phyloP scores from a whole-genome alignment of 2,888 invertebrate genomes.

The Panopea generosa region DNA sequence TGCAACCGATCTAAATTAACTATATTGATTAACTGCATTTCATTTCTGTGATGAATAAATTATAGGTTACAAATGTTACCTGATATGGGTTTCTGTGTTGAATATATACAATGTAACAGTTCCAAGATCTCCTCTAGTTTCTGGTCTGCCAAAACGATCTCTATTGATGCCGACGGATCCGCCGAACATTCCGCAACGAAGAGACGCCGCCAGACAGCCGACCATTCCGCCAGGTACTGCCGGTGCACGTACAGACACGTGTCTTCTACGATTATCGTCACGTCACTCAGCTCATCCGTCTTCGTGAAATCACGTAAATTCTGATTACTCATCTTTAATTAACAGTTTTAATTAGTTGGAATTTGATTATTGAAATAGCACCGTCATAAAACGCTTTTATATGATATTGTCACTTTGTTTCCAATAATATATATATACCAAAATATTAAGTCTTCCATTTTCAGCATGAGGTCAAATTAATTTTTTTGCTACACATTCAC shows the following conservation, averaged over 20 bases:
- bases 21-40: too few species aligned
- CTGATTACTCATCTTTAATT: conserved; percentile 20
- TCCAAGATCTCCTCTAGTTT: conserved; percentile 83
- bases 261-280: conserved; percentile 77
- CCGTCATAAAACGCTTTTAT: too few species aligned
- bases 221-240: conserved; percentile 80
- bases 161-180: conserved; percentile 56
- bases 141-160: conserved; percentile 77
- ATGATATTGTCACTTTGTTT: too few species aligned
- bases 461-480: too few species aligned
- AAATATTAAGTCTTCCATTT: too few species aligned
- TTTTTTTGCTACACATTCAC: too few species aligned
- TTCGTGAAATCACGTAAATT: conserved; percentile 71
- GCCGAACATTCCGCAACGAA: conserved; percentile 72
- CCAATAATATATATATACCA: too few species aligned
- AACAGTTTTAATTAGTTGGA: not conserved
- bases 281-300: conserved; percentile 76
- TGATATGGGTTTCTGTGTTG: conserved; percentile 83
- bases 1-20: too few species aligned
- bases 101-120: conserved; percentile 85
- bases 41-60: too few species aligned
- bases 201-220: conserved; percentile 79
- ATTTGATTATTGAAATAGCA: too few species aligned
- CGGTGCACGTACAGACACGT: conserved; percentile 77
- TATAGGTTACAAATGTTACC: too few species aligned